Percentiles rank a stretch among this genome's conserved stretches.
phyloP scores from a whole-genome alignment of 2,888 invertebrate genomes.

The Nomada ruficornis region DNA sequence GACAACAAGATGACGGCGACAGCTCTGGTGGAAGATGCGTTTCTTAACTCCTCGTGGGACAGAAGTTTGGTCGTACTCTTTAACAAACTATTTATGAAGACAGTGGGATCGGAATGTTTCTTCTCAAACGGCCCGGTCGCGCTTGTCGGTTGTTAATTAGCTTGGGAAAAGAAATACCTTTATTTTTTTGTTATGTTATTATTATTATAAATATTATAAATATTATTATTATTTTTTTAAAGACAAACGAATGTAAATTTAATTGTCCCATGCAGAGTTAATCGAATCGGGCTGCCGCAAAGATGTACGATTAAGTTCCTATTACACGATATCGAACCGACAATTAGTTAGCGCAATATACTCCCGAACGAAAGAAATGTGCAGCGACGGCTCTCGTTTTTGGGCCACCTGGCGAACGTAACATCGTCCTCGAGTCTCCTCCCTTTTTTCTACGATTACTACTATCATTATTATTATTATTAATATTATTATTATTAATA shows the following conservation, averaged over 20 bases:
- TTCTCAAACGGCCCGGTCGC: background rate
- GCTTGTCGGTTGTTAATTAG: constrained; percentile 3
- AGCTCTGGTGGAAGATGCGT: constrained; percentile 15
- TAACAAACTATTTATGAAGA: background rate
- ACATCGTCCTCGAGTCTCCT: constrained; percentile 34
- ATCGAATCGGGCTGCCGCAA: constrained; percentile 58
- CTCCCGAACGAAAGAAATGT: constrained; percentile 59
- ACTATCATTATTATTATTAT: constrained; percentile 7
- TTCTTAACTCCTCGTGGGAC: constrained; percentile 36
- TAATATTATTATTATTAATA: background rate
- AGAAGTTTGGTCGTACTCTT: constrained; percentile 6
- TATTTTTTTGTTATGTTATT: constrained; percentile 13
- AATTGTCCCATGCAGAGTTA: constrained; percentile 49
- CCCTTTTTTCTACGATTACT: constrained; percentile 23
- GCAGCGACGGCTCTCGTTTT: constrained; percentile 40
- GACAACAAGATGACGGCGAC: background rate
- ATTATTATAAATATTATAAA: background rate
- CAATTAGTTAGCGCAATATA: constrained; percentile 73
- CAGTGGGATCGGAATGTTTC: background rate
- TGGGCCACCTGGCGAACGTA: constrained; percentile 47
- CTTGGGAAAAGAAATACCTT: constrained; percentile 3
- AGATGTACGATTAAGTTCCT: constrained; percentile 78
- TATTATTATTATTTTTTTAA: constrained; percentile 7
- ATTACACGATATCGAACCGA: constrained; percentile 75
- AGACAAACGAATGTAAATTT: constrained; percentile 1